Evolutionary conservation across 2,113 vertebrate genomes (phyloP).

Genomic region (Pycnonotus jocosus): DNA sequence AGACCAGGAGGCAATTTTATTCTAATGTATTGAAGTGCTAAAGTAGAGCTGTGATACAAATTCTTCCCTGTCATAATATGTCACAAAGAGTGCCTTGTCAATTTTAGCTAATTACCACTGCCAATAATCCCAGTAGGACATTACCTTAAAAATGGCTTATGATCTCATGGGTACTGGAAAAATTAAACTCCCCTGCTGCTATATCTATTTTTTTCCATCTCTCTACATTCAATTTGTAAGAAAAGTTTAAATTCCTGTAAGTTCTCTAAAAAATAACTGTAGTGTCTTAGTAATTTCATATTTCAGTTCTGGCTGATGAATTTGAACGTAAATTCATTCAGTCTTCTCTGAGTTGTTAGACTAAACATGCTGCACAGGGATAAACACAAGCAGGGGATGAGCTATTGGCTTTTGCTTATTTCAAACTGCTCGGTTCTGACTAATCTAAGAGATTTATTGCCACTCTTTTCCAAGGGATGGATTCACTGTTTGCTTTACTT

Average conservation of each 20-base stretch:
- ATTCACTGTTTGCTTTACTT: neutral
- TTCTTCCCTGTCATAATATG: neutral
- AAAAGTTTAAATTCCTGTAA: neutral
- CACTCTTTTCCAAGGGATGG: neutral
- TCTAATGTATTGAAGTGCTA: neutral
- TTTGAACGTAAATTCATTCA: neutral
- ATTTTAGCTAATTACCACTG: neutral
- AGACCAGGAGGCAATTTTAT: neutral
- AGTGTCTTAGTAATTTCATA: neutral
- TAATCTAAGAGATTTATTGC: neutral
- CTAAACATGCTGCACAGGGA: neutral
- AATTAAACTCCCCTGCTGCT: neutral
- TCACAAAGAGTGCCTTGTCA: neutral
- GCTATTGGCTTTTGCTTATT: neutral
- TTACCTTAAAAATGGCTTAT: neutral
- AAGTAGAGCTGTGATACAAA: neutral
- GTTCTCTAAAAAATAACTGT: neutral
- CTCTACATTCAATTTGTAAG: neutral
- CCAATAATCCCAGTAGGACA: neutral
- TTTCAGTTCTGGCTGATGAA: neutral
- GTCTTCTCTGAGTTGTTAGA: neutral
- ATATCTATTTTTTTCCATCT: neutral
- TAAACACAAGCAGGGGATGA: neutral
- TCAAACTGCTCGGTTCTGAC: neutral
- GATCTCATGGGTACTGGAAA: neutral